Evolutionary conservation across 1,140 invertebrate genomes (phyloP).

Genomic region (Cataglyphis hispanica): DNA sequence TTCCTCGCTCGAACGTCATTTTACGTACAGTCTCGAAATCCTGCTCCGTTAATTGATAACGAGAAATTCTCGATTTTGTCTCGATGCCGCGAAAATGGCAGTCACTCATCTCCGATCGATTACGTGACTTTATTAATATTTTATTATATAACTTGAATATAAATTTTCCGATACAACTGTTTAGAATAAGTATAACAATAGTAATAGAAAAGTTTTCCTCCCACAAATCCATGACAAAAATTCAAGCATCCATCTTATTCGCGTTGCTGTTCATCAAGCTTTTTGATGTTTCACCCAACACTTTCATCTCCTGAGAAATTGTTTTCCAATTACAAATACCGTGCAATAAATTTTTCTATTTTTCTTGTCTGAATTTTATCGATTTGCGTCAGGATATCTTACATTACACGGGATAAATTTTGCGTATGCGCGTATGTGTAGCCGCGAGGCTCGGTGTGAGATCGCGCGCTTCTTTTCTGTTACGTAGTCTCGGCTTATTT

Average conservation of each 20-base stretch:
- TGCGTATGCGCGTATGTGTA: too few relatives aligned
- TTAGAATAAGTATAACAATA: background rate
- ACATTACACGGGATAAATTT: background rate
- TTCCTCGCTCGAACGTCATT: conserved; percentile 37
- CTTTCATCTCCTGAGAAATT: background rate
- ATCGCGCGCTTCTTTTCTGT: conserved; percentile 32
- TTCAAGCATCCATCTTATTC: background rate
- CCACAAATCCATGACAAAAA: background rate
- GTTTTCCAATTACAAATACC: background rate
- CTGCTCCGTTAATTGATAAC: background rate
- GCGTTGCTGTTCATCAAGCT: background rate
- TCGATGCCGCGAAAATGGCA: background rate
- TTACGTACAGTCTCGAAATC: conserved; percentile 15
- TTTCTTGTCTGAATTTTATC: background rate
- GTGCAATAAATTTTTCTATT: background rate
- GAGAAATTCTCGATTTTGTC: background rate
- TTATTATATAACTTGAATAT: background rate
- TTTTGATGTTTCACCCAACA: background rate
- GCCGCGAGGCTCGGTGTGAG: conserved; percentile 1
- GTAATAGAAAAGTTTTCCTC: background rate
- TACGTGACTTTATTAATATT: background rate
- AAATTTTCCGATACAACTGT: background rate
- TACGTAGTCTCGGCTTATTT: conserved; percentile 41
- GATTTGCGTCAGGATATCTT: conserved; percentile 14
- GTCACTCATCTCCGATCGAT: background rate